A percentile compares a stretch with the other conserved stretches of the same genome.
These are phyloP conservation scores for Oryctolagus cuniculus DNA, from an alignment of 2,113 vertebrate genomes.

Conservation along the genomic window mOryCun1.1 NC_091433.1:142842501-142843000, in stretches of 20 bases:
- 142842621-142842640: background rate
- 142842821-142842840: accelerated
- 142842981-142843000: background rate
- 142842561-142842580: too few species aligned
- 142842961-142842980: background rate
- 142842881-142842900: accelerated
- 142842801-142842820: background rate
- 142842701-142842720: constrained; percentile 75
- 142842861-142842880: accelerated
- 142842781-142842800: constrained; percentile 25
- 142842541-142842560: too few species aligned
- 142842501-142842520: background rate
- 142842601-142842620: background rate
- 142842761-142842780: background rate
- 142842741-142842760: constrained; percentile 28
- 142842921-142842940: constrained; percentile 20
- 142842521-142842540: too few species aligned
- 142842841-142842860: background rate
- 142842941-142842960: constrained; percentile 26
- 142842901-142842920: background rate
- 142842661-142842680: constrained; percentile 54
- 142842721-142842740: constrained; percentile 38
- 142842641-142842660: background rate
- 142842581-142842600: background rate
- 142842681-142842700: constrained; percentile 54